Base-by-base conservation (phyloP, 1,140 invertebrate genomes). In the Magallana angulata region DNA sequence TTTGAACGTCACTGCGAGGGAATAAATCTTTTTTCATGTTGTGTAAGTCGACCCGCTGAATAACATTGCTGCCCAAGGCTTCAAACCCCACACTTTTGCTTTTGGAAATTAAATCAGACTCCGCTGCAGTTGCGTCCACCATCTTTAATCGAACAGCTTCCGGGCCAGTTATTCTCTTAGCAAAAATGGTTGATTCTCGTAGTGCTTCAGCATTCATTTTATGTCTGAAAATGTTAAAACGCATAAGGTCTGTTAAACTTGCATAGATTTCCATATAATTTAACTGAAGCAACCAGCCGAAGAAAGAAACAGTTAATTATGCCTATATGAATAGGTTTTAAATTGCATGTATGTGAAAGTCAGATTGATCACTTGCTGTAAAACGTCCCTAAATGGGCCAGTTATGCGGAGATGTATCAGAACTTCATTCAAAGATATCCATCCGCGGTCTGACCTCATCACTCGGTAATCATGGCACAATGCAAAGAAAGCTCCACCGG, bases 361-460 rank as follows among this genome's bases (percentile, higher is more conserved):
- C 12, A 71, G n/a, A 57, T 16, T 7, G 24, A 11, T 11, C 36
- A 87, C 82, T 57, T 84, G 84, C 86, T 71, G 7, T 36, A 84
- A 48, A 36, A 87, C 7, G 4, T 83, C 82, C 5, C 8, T 30
- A 1, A 57, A 3, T 18, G 11, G 12, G 7, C 68, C 58, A 11
- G 7, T 1, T 30, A 88, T 60, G 7, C 36, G 71, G 16, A 86
- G 58, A 5, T 68, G 68, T n/a, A 88, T n/a, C 30, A 80, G 76
- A 6, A 87, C 76, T 85, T 91, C 90, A 87, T 91, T 91, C 88
- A 89, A 88, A 60, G 89, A 88, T 11, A 92, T 84, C 91, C 90
- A 91, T 18, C 90, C 90, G 87, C 88, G 80, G 59, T 91, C 89
- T 64, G 87, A 84, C n/a, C 83, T 80, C 91, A 91, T 92, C 11